Conservation (phyloP, 30 jellyfish, hydroid and myxozoan genomes). For the Cassiopea andromeda region DNA sequence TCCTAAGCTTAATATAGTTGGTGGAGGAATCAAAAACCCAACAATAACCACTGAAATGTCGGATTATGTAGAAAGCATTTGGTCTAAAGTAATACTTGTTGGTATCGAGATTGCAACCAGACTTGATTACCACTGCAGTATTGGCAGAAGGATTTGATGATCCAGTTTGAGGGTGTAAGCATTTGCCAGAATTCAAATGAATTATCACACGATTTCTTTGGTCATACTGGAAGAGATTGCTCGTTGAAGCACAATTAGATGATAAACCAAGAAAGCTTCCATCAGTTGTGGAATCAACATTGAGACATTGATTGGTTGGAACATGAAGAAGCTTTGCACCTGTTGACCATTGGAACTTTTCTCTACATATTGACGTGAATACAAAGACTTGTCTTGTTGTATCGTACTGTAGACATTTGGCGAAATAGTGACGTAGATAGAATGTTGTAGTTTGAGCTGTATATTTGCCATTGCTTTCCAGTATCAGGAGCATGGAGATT, state of each 20-base stretch:
- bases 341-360: slow-evolving; percentile 48
- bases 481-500: not conserved
- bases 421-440: slow-evolving; percentile 39
- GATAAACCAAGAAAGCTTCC: slow-evolving; percentile 33
- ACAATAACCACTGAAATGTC: slow-evolving; percentile 36
- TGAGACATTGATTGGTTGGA: slow-evolving; percentile 51
- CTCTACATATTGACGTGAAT: slow-evolving; percentile 32
- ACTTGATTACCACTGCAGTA: slow-evolving; percentile 3
- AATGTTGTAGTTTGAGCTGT: not conserved
- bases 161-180: slow-evolving; percentile 35
- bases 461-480: not conserved
- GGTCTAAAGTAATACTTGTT: slow-evolving; percentile 36
- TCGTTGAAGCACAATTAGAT: slow-evolving; percentile 29
- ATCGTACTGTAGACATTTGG: slow-evolving; percentile 31
- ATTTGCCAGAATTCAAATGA: slow-evolving; percentile 42
- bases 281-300: slow-evolving; percentile 15
- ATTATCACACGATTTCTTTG: slow-evolving; percentile 4
- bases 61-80: slow-evolving; percentile 34
- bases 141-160: slow-evolving; percentile 4
- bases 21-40: slow-evolving; percentile 15
- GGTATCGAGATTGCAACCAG: not conserved
- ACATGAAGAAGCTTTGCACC: slow-evolving; percentile 50
- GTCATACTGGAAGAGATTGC: slow-evolving; percentile 43
- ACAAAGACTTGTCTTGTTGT: slow-evolving; percentile 35
- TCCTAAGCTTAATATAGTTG: not conserved